These are phyloP conservation scores for Agonopterix subpropinquella DNA, from an alignment of 2,888 invertebrate genomes.

Conservation along the genomic window DNA sequence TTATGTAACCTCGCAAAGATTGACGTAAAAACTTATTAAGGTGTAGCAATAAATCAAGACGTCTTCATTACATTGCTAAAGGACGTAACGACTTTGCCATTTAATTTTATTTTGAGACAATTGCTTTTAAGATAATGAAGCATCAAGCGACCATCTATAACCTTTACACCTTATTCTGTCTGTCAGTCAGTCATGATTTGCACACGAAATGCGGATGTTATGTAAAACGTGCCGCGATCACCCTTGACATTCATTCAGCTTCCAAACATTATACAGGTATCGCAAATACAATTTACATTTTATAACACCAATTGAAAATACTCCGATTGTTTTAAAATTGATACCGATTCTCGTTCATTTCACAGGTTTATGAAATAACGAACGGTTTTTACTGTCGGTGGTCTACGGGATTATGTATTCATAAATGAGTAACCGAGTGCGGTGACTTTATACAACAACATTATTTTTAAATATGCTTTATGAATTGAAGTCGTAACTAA, in stretches of 20 bases:
- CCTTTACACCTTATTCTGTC: constrained; percentile 3
- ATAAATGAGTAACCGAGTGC: too few species aligned
- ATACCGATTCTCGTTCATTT: neutral
- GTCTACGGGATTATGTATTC: too few species aligned
- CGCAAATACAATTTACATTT: constrained; percentile 25
- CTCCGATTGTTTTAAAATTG: constrained; percentile 2
- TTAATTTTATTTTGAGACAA: too few species aligned
- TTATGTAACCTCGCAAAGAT: neutral
- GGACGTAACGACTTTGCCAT: neutral
- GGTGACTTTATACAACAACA: too few species aligned
- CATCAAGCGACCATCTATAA: neutral
- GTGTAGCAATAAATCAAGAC: neutral
- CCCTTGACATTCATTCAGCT: constrained; percentile 32
- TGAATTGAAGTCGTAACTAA: too few species aligned
- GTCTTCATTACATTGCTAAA: neutral
- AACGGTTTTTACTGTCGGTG: too few species aligned
- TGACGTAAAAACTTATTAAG: neutral
- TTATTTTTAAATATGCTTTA: too few species aligned
- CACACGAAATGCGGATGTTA: constrained; percentile 20
- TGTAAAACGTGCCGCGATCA: constrained; percentile 12
- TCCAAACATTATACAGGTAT: neutral
- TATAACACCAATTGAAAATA: constrained; percentile 23
- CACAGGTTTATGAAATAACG: neutral
- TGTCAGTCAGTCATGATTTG: constrained; percentile 9
- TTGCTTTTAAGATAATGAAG: neutral